A percentile compares a stretch with the other conserved stretches of the same genome.
Evolutionary conservation across 2,888 invertebrate genomes (phyloP).

Genomic region (Pimpla rufipes): DNA sequence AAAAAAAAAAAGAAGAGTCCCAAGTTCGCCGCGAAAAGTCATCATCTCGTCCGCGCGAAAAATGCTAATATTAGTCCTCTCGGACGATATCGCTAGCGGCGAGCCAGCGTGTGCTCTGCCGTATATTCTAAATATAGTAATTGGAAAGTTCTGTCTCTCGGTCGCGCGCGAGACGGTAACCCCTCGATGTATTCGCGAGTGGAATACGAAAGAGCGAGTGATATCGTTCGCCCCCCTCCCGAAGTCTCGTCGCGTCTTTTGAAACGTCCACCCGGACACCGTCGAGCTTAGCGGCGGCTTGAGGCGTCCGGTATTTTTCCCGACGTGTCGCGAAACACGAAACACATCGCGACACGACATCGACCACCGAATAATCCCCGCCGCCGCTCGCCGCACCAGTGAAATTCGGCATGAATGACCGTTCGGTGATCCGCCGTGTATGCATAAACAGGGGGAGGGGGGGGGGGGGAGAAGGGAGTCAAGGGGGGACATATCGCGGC

Average conservation of each 20-base stretch:
- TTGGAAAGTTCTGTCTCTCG: slow-evolving; percentile 15
- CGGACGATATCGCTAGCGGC: too few species aligned
- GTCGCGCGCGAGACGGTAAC: not conserved
- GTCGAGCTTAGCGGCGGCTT: too few species aligned
- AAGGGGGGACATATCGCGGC: slow-evolving; percentile 33
- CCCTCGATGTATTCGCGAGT: not conserved
- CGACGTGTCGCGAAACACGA: too few species aligned
- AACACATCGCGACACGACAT: not conserved
- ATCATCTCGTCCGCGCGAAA: not conserved
- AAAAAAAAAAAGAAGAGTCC: not conserved
- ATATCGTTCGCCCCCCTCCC: not conserved
- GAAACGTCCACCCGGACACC: slow-evolving; percentile 6
- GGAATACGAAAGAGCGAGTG: slow-evolving; percentile 20
- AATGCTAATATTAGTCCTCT: slow-evolving; percentile 17
- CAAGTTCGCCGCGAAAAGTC: not conserved
- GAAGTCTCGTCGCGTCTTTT: not conserved
- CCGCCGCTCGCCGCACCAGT: slow-evolving; percentile 25
- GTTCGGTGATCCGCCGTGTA: slow-evolving; percentile 15
- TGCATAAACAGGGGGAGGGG: slow-evolving; percentile 1
- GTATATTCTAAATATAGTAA: slow-evolving; percentile 19
- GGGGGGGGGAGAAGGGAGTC: not conserved
- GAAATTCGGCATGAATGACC: slow-evolving; percentile 56
- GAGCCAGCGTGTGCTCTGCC: not conserved
- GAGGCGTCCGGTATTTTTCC: slow-evolving; percentile 31
- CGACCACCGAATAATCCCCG: not conserved